Evolutionary conservation across 2,888 invertebrate species (phyloP), one percentile per base, ranked within the genome.

Genomic region (Lepidonotus clava): DNA sequence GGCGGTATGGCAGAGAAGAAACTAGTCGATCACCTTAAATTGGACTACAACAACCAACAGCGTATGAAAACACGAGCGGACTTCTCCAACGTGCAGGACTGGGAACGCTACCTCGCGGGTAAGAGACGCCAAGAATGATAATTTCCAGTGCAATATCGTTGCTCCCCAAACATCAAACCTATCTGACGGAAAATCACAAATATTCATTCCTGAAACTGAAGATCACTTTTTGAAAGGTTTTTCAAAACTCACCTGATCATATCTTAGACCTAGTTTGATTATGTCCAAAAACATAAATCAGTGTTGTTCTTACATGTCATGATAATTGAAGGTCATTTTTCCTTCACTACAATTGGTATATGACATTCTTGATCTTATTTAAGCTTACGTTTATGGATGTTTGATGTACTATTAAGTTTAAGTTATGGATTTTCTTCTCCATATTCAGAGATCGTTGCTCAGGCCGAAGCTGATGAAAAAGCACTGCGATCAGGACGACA

Each of bases 101-200:
- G 89, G 76, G 86, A 89, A 32, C 85, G 85, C 21, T 87, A 88
- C 84, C 71, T 89, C 8, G 41, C 86, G 66, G 89, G 89, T 88
- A 77, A 38, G 83, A 80, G 4, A 18, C 38, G 32, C 32, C 32
- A 14, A 28, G 5, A 4, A 14, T 66, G 1, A 1, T 24, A 28
- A 32, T 6, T 66, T 28, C n/a, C 4, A 53, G 53, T 46, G 46
- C 46, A 11, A 11, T 46, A 46, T 18, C 18, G 46, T 46, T 11
- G 8, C 46, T 46, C 6, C 8, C 18, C 6, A 46, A 46, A 18
- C 8, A 46, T 46, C 8, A 46, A 11, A 46, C 46, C 46, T n/a
- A n/a, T n/a, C n/a, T n/a, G n/a, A n/a, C n/a, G n/a, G n/a, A n/a
- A n/a, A n/a, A n/a, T n/a, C n/a, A n/a, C n/a, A n/a, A n/a, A n/a